Base-by-base conservation (phyloP, 2,888 invertebrate species). In the Amphipyra tragopoginis region DNA sequence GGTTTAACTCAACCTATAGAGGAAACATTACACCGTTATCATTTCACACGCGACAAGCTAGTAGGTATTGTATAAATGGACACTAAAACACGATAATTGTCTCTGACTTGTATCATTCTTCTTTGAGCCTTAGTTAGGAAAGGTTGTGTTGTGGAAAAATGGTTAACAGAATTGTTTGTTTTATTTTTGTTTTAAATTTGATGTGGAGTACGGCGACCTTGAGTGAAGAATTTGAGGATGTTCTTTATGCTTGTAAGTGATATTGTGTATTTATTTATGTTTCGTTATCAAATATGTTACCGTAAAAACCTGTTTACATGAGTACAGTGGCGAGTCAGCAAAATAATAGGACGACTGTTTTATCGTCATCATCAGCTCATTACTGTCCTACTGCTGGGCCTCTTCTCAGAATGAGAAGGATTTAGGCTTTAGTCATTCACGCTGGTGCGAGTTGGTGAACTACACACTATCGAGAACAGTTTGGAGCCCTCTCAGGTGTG, bases 91-190 rank as follows among this genome's bases (percentile, higher is more conserved):
- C 10, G 15, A 11, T 5, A 1, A 8, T 44, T 2, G 5, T 7
- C 34, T 29, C 15, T 11, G 5, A 5, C 9, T n/a, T 13, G 3
- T 3, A 8, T 11, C 73, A 69, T 48, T 69, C 43, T 15, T 14
- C 3, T 44, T 48, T 14, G 11, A 13, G 36, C 33, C 33, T 38
- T 15, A n/a, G 33, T 0, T 0, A 26, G 5, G n/a, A 40, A 47
- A n/a, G 38, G 59, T 51, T 7, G 73, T 52, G 54, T 9, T 34
- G 7, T 7, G 11, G 33, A 1, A 69, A 52, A 40, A 69, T 69
- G 69, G 26, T 33, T n/a, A n/a, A 6, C 7, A 73, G 13, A 51
- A 38, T 51, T 6, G 1, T 59, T n/a, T 40, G 40, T 15, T 34
- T 54, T 0, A 9, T 11, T 0, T 8, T 49, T 9, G 5, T 48